Conservation (phyloP, 30 jellyfish, hydroid and myxozoan genomes). For the Morbakka virulenta region DNA sequence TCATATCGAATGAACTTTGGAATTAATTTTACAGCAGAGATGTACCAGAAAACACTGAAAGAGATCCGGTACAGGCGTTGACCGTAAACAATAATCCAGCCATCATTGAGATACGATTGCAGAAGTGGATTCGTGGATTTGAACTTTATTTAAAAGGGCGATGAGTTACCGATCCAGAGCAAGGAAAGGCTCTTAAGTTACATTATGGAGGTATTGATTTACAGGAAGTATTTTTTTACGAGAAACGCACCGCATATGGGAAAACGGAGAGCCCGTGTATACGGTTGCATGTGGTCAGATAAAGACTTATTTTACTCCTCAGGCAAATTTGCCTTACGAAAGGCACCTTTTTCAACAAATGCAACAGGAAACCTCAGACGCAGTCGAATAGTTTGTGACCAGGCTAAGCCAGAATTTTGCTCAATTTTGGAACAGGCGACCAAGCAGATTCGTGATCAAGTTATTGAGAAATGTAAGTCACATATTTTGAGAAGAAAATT, state of each 20-base stretch:
- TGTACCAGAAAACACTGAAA: too few relatives aligned
- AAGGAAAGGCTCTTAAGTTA: slow-evolving; percentile 41
- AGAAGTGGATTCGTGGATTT: slow-evolving; percentile 57
- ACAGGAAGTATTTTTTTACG: too few relatives aligned
- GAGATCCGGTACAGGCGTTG: too few relatives aligned
- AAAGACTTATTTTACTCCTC: slow-evolving; percentile 32
- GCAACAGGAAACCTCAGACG: slow-evolving; percentile 6
- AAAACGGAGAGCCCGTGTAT: too few relatives aligned
- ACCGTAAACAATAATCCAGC: too few relatives aligned
- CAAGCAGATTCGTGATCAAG: too few relatives aligned
- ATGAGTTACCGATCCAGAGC: slow-evolving; percentile 26
- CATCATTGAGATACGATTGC: slow-evolving; percentile 45
- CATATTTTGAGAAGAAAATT: slow-evolving; percentile 11
- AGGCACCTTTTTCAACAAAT: slow-evolving; percentile 2
- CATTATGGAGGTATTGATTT: slow-evolving; percentile 69
- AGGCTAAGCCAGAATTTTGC: slow-evolving; percentile 4
- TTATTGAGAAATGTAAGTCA: slow-evolving; percentile 18
- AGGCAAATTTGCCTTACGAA: slow-evolving; percentile 28
- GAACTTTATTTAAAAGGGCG: slow-evolving; percentile 36
- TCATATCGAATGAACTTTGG: too few relatives aligned
- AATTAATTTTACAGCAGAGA: too few relatives aligned
- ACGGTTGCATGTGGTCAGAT: not conserved
- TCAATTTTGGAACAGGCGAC: slow-evolving; percentile 22
- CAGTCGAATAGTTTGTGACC: slow-evolving; percentile 34
- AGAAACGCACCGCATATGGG: too few relatives aligned